Conservation (phyloP, 2,888 invertebrate genomes). For the Scaeva pyrastri region DNA sequence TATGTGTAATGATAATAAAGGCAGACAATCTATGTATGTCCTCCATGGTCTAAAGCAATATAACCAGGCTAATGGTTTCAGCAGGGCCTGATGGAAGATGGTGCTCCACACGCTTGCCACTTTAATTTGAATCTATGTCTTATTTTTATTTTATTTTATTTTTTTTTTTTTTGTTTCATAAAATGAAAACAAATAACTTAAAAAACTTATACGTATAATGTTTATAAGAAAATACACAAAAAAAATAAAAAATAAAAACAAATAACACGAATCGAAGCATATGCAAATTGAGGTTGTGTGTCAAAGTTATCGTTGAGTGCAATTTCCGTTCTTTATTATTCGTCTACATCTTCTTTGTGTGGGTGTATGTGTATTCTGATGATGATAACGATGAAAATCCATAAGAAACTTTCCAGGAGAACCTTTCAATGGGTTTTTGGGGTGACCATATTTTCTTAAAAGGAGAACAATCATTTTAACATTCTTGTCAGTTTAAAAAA, state of each 20-base stretch:
- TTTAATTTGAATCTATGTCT: constrained; percentile 54
- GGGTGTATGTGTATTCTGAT: not conserved
- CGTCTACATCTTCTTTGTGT: not conserved
- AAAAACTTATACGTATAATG: not conserved
- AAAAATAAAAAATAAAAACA: constrained; percentile 25
- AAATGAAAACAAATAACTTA: too few species aligned
- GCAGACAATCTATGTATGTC: too few species aligned
- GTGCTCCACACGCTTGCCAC: constrained; percentile 26
- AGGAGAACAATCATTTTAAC: too few species aligned
- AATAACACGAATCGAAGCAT: constrained; percentile 55
- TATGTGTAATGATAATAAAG: constrained; percentile 9
- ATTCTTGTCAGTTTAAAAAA: too few species aligned
- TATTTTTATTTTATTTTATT: constrained; percentile 21
- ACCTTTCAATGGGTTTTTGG: not conserved
- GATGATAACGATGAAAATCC: constrained; percentile 19
- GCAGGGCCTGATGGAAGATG: constrained; percentile 26
- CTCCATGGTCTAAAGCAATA: not conserved
- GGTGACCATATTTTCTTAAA: constrained; percentile 1
- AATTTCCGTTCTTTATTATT: constrained; percentile 47
- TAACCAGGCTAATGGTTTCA: constrained; percentile 53
- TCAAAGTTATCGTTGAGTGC: constrained; percentile 64
- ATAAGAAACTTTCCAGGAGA: constrained; percentile 14
- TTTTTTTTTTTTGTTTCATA: not conserved
- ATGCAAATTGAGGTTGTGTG: constrained; percentile 64
- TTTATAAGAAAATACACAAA: too few species aligned